Conservation (phyloP, 2,113 vertebrate genomes). For the sheep (Ovis aries) region DNA sequence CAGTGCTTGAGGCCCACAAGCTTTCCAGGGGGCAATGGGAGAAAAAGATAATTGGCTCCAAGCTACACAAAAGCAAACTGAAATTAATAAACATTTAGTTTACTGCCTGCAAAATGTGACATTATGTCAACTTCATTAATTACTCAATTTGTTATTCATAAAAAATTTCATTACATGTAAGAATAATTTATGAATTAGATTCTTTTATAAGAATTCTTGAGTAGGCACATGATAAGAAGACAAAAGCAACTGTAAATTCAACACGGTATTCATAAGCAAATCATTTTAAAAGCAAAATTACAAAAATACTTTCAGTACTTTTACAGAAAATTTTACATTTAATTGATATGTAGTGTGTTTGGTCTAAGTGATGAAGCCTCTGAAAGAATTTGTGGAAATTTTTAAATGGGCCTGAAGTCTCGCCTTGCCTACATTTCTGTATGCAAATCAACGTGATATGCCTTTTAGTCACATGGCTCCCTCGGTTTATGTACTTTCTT, state of each 20-base stretch:
- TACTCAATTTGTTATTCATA: slow-evolving; percentile 10
- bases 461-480: background rate
- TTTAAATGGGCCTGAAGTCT: background rate
- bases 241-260: background rate
- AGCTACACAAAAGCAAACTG: background rate
- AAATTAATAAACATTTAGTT: slow-evolving; percentile 38
- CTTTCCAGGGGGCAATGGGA: background rate
- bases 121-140: background rate
- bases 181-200: background rate
- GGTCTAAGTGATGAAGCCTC: background rate
- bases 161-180: background rate
- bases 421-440: background rate
- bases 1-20: background rate
- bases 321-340: slow-evolving; percentile 14
- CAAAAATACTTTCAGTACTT: slow-evolving; percentile 20
- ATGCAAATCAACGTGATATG: background rate
- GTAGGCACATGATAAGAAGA: background rate
- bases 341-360: background rate
- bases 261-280: background rate
- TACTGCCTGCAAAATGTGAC: background rate
- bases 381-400: background rate
- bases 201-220: background rate
- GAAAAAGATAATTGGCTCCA: background rate
- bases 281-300: slow-evolving; percentile 30
- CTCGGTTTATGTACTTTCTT: background rate